Percentiles rank a stretch among this genome's conserved stretches.
phyloP scores from a whole-genome alignment of 2,113 vertebrate species.

The Cygnus atratus region DNA sequence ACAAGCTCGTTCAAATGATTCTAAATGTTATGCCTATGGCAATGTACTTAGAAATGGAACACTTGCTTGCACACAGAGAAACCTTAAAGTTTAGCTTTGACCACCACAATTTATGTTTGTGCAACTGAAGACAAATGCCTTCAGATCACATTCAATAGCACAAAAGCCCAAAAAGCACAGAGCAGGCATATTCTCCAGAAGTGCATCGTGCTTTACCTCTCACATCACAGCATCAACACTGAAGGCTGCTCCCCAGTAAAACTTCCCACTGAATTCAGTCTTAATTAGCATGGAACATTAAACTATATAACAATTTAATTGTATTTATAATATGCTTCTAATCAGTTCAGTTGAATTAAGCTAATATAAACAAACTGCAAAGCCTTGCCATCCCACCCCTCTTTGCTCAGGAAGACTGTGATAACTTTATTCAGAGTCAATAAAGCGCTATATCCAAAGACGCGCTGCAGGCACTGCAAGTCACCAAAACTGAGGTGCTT shows the following conservation, averaged over 20 bases:
- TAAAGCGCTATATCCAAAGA: neutral
- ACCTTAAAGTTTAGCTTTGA: neutral
- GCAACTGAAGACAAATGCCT: neutral
- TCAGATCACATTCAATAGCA: neutral
- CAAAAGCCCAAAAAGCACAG: neutral
- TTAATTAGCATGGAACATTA: neutral
- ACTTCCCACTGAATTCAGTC: neutral
- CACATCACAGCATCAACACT: neutral
- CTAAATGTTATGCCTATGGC: neutral
- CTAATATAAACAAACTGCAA: neutral
- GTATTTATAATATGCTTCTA: neutral
- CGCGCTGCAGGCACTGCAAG: neutral
- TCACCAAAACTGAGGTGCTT: neutral
- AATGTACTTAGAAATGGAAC: neutral
- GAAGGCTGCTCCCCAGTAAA: neutral
- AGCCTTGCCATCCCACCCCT: neutral
- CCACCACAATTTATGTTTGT: neutral
- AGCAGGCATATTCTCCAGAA: neutral
- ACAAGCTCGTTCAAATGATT: neutral
- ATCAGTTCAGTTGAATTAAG: neutral
- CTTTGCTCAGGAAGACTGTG: neutral
- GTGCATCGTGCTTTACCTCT: neutral
- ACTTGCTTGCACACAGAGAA: neutral
- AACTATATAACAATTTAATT: neutral
- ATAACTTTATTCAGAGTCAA: neutral